Conservation (phyloP, 2,113 vertebrate species). For the Sapayoa aenigma region DNA sequence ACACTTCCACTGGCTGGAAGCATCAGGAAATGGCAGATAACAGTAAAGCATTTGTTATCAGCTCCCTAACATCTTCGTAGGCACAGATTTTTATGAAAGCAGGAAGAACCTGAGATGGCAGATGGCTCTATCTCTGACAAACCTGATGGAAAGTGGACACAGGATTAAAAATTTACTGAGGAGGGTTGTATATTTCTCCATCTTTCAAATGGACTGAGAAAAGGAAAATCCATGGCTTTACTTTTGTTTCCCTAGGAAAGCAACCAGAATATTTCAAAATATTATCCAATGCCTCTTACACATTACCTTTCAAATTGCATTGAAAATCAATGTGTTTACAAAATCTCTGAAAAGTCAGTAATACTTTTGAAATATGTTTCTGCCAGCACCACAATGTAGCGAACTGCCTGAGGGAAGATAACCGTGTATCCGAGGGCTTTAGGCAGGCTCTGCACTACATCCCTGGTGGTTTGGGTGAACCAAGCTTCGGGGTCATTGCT, state of each 20-base stretch:
- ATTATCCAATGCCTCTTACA: background rate
- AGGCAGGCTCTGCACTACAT: background rate
- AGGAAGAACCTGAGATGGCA: background rate
- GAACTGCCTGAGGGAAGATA: background rate
- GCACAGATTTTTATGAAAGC: background rate
- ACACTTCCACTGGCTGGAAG: rapidly evolving
- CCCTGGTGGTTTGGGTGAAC: background rate
- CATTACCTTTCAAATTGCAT: background rate
- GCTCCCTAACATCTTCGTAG: background rate
- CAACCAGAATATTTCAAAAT: background rate
- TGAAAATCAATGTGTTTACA: background rate
- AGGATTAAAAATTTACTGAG: background rate
- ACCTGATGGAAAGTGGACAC: background rate
- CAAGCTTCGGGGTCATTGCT: background rate
- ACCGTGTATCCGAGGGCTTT: rapidly evolving
- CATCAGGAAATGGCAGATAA: background rate
- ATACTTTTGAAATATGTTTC: background rate
- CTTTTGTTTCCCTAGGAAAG: background rate
- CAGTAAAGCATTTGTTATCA: background rate
- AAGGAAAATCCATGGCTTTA: background rate
- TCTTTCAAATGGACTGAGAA: background rate
- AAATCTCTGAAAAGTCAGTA: background rate
- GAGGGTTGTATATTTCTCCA: rapidly evolving
- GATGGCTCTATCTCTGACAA: background rate
- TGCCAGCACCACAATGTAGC: background rate